Evolutionary conservation across 2,113 vertebrate genomes (phyloP), one percentile per base, ranked within the genome.

Genomic region (Lepus timidus): DNA sequence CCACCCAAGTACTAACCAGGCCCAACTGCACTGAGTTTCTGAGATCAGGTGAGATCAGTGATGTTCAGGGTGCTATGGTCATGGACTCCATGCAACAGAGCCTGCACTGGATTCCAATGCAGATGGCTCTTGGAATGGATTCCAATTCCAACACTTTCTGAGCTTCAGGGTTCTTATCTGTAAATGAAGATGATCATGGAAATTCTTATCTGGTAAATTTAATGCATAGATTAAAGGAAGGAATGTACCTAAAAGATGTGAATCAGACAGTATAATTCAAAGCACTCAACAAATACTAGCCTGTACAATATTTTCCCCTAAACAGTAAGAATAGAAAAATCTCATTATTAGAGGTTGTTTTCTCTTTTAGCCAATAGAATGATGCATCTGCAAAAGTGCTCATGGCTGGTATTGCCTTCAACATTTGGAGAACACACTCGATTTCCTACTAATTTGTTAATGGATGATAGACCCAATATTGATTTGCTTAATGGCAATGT

Each of bases 401-500:
- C 25, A 20, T 51, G 58, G 31, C 55, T 90, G 23, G 36, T 23
- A 62, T 10, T 73, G 36, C 65, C 85, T 82, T 85, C 61, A 80
- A 44, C 27, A 51, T 94, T 96, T 82, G 14, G 39, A 81, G 76
- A 95, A 93, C 75, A 96, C 31, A 23, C 36, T 49, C 61, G 31
- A 73, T 97, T 94, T 91, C 86, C 39, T 75, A 70, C 93, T 97
- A 95, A 85, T 97, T 95, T 96, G 68, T 96, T 97, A 95, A 91
- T 96, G 67, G 73, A 88, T 88, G 67, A 79, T 4, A 13, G 82
- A 67, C 65, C 52, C 93, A 78, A 78, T 96, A 73, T 93, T 90
- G 93, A 97, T 96, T 96, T 96, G 51, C 84, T 97, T 97, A 89
- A 97, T 96, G 92, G 96, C 6, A 0, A 75, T 78, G 20, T 64